Percentiles rank a stretch among this genome's conserved stretches.
These are phyloP conservation scores for Lochmaea crataegi DNA, from an alignment of 2,888 invertebrate genomes.

Conservation along the genomic window DNA sequence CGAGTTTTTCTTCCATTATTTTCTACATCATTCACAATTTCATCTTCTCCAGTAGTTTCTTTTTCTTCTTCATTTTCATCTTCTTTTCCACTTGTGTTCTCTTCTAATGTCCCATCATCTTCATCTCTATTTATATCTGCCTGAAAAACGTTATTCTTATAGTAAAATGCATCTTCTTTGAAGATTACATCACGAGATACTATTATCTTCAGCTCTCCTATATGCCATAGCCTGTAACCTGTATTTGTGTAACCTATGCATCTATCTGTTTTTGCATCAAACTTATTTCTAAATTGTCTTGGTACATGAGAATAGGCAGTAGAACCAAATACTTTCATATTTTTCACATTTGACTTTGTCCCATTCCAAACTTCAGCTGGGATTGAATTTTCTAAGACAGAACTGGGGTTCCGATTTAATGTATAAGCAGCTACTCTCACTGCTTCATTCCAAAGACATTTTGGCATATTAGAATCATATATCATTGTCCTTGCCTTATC, in stretches of 20 bases:
- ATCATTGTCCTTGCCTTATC: no score
- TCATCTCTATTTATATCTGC: neutral
- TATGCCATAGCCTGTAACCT: neutral
- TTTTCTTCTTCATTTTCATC: neutral
- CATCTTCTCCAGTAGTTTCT: neutral
- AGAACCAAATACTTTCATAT: neutral
- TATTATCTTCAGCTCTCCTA: neutral
- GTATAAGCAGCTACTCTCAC: neutral
- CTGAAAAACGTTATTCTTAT: slow-evolving; percentile 6
- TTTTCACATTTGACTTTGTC: neutral
- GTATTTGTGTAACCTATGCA: neutral
- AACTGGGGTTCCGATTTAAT: neutral
- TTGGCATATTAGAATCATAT: no score
- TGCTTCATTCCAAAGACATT: no score
- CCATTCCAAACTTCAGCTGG: slow-evolving; percentile 11
- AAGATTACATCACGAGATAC: neutral
- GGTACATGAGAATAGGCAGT: neutral
- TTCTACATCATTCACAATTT: neutral
- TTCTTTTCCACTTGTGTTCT: no score
- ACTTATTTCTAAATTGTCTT: neutral
- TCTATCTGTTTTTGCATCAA: slow-evolving; percentile 1
- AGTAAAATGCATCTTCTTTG: no score
- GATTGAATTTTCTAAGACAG: neutral
- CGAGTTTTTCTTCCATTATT: slow-evolving; percentile 7
- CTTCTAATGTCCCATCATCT: neutral